phyloP scores from a whole-genome alignment of 2,797 vertebrate genomes.

The Tokudaia muenninki region DNA sequence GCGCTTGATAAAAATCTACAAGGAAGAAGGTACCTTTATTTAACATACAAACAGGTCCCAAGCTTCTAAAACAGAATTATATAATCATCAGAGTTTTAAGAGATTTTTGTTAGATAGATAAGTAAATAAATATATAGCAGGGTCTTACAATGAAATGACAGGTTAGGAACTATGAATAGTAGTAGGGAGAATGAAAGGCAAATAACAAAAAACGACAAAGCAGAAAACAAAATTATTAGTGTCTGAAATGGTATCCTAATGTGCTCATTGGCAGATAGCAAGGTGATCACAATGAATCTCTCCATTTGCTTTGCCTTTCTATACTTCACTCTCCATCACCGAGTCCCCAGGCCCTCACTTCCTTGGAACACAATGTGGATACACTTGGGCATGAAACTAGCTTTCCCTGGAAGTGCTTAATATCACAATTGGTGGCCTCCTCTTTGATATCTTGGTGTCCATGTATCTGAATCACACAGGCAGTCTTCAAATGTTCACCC shows the following conservation, averaged over 20 bases:
- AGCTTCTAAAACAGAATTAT: not conserved
- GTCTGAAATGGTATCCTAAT: not conserved
- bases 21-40: not conserved
- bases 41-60: not conserved
- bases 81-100: not conserved
- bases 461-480: not conserved
- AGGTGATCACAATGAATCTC: not conserved
- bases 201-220: not conserved
- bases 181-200: not conserved
- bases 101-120: not conserved
- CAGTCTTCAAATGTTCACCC: not conserved
- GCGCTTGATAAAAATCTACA: not conserved
- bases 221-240: not conserved
- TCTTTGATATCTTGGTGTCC: conserved; percentile 1
- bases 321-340: fast-evolving
- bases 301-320: not conserved
- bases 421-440: not conserved
- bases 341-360: not conserved
- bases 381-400: not conserved
- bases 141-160: not conserved
- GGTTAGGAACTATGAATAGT: not conserved
- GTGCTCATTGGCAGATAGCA: not conserved
- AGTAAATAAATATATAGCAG: not conserved
- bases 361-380: not conserved
- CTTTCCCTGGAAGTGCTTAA: conserved; percentile 16